Percentiles rank a stretch among this genome's conserved stretches.
These are phyloP conservation scores for Vicugna pacos DNA, from an alignment of 2,113 vertebrate species.

Conservation along the genomic window DNA sequence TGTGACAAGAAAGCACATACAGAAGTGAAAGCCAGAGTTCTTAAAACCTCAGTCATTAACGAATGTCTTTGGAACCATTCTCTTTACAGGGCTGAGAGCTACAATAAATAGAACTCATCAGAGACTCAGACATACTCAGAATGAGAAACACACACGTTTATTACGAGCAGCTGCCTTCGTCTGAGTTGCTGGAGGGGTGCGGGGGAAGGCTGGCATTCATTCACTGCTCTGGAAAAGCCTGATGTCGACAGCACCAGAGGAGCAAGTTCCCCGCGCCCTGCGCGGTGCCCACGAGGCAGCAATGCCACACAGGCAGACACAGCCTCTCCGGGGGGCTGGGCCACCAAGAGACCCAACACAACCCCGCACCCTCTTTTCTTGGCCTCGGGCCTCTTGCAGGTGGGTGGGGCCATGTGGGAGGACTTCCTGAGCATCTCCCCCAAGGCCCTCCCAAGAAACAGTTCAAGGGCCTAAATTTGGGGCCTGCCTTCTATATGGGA, in stretches of 20 bases:
- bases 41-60: neutral
- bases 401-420: neutral
- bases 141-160: neutral
- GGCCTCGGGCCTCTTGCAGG: neutral
- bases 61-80: neutral
- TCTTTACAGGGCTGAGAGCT: neutral
- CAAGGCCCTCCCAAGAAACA: neutral
- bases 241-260: neutral
- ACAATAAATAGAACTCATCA: neutral
- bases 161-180: neutral
- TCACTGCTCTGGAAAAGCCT: conserved; percentile 17
- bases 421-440: neutral
- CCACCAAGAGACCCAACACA: neutral
- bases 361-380: neutral
- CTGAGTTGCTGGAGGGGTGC: neutral
- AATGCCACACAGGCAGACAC: rapidly evolving
- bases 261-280: neutral
- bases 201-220: neutral
- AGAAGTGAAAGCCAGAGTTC: neutral
- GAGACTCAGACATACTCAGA: neutral
- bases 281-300: rapidly evolving
- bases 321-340: neutral
- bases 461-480: rapidly evolving
- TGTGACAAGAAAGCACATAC: neutral
- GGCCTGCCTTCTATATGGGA: no score